Conservation (phyloP, 2,113 vertebrate genomes). For the Gopherus flavomarginatus region DNA sequence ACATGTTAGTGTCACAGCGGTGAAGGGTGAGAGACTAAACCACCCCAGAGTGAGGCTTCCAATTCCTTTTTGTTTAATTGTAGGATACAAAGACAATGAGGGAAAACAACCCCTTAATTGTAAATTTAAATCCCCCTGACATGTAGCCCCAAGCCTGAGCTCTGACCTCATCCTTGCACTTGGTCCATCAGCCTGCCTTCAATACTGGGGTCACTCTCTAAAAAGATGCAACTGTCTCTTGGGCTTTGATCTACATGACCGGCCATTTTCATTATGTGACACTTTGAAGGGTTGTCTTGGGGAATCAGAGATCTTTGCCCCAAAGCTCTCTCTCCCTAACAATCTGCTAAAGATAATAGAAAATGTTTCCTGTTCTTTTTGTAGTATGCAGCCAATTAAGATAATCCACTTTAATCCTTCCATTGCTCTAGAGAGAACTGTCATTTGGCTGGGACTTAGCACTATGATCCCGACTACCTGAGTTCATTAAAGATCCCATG, state of each 20-base stretch:
- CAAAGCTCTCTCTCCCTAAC: not conserved
- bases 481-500: conserved; percentile 1
- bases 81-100: conserved; percentile 12
- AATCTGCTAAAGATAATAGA: not conserved
- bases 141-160: not conserved
- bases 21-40: not conserved
- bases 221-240: not conserved
- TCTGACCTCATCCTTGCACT: not conserved
- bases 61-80: not conserved
- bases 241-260: not conserved
- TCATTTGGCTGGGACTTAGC: not conserved
- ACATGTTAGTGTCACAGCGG: not conserved
- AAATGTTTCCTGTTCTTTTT: not conserved
- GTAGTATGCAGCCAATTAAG: not conserved
- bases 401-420: not conserved
- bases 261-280: not conserved
- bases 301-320: not conserved
- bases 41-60: not conserved
- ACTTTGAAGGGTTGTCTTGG: not conserved
- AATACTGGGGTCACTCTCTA: not conserved
- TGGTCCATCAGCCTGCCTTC: not conserved
- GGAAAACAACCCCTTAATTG: conserved; percentile 9
- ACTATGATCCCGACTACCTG: not conserved
- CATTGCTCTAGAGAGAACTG: not conserved
- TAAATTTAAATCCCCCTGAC: conserved; percentile 39